A percentile compares a stretch with the other conserved stretches of the same genome.
phyloP scores from a whole-genome alignment of 2,888 invertebrate genomes.

The Ophion ventricosus region DNA sequence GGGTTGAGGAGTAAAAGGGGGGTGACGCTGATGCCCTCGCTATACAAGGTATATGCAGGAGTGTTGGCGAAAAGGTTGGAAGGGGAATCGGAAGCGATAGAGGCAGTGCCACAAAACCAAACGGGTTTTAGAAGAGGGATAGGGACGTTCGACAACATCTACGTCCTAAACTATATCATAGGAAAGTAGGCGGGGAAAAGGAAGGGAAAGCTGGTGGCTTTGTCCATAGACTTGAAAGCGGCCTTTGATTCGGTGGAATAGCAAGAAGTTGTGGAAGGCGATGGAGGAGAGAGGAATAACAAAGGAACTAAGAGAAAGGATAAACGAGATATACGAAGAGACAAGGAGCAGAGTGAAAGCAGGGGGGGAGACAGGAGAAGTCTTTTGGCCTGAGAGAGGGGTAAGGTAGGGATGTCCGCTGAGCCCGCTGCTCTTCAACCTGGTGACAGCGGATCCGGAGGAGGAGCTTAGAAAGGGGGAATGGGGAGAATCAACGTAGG shows the following conservation, averaged over 20 bases:
- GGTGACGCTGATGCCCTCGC: constrained; percentile 38
- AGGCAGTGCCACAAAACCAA: neutral
- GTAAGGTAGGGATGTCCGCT: constrained; percentile 66
- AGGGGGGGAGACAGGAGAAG: constrained; percentile 25
- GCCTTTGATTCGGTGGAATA: constrained; percentile 47
- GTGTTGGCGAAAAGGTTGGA: constrained; percentile 1
- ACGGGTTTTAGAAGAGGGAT: constrained; percentile 28
- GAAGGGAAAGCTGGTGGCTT: neutral
- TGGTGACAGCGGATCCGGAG: too few relatives aligned
- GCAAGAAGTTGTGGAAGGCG: neutral
- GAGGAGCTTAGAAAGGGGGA: too few relatives aligned
- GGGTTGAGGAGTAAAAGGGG: constrained; percentile 54
- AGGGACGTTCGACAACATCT: constrained; percentile 17
- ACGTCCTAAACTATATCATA: constrained; percentile 14
- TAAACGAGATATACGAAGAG: constrained; percentile 1
- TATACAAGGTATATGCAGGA: constrained; percentile 40
- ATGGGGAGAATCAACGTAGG: constrained; percentile 27
- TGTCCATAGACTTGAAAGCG: constrained; percentile 28
- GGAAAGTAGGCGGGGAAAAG: constrained; percentile 2
- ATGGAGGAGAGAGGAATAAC: constrained; percentile 16
- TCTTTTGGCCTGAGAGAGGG: constrained; percentile 48
- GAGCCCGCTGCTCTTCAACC: too few relatives aligned
- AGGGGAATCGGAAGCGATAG: neutral
- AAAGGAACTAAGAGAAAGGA: constrained; percentile 7
- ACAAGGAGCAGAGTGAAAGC: constrained; percentile 17